phyloP scores from a whole-genome alignment of 1,140 invertebrate genomes.

The Leptopilina boulardi region DNA sequence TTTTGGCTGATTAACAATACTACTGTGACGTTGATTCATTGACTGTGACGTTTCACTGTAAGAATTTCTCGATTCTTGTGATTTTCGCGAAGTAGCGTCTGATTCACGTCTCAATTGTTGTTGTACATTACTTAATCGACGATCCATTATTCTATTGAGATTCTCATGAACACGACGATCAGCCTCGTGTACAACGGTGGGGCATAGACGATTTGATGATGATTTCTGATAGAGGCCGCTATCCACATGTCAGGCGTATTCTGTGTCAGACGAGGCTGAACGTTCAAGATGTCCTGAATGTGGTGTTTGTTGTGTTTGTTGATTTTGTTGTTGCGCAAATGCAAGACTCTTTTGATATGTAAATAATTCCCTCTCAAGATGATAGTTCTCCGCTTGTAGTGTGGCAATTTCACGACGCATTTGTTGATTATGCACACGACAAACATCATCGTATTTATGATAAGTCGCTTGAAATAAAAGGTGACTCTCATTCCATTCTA shows the following conservation, averaged over 20 bases:
- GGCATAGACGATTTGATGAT: conserved; percentile 25
- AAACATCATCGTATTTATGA: conserved; percentile 91
- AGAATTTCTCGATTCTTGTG: conserved; percentile 51
- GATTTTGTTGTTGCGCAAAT: conserved; percentile 78
- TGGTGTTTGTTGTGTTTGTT: conserved; percentile 72
- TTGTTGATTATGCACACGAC: conserved; percentile 89
- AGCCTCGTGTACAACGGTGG: conserved; percentile 46
- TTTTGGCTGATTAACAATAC: conserved; percentile 63
- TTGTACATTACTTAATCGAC: conserved; percentile 68
- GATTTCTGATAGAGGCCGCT: conserved; percentile 43
- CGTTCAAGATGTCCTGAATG: conserved; percentile 76
- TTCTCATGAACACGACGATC: conserved; percentile 65
- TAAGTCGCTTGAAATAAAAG: conserved; percentile 91
- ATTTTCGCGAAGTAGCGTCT: background rate
- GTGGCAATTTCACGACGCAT: conserved; percentile 91
- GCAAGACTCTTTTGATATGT: conserved; percentile 91
- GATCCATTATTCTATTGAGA: conserved; percentile 68
- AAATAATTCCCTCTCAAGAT: conserved; percentile 89
- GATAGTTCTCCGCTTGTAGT: conserved; percentile 91
- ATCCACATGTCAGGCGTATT: conserved; percentile 81
- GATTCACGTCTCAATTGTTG: conserved; percentile 41
- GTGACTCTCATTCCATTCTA: conserved; percentile 92
- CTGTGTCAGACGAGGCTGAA: conserved; percentile 83
- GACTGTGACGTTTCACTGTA: conserved; percentile 34
- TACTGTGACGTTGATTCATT: conserved; percentile 47